A percentile compares a stretch with the other conserved stretches of the same genome.
These are phyloP conservation scores for Diplodus puntazzo DNA, from an alignment of 2,797 vertebrate genomes.

Conservation along the genomic window DNA sequence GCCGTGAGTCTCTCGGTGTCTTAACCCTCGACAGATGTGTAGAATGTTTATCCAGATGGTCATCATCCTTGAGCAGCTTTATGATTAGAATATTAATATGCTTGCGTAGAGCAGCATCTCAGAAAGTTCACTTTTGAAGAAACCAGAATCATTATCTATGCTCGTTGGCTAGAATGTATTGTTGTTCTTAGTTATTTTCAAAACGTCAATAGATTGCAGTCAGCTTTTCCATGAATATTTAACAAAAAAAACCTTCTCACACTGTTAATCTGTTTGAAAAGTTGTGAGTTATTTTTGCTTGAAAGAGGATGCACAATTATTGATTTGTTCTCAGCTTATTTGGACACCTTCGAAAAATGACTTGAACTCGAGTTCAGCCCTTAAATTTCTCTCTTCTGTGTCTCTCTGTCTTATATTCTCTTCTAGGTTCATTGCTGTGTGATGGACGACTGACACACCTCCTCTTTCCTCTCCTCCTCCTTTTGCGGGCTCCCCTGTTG, in stretches of 20 bases:
- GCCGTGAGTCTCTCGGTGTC: neutral
- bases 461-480: conserved; percentile 82
- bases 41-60: conserved; percentile 24
- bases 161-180: neutral
- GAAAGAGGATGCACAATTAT: neutral
- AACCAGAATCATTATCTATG: neutral
- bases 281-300: conserved; percentile 11
- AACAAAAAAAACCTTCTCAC: neutral
- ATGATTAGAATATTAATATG: conserved; percentile 9
- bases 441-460: conserved; percentile 81
- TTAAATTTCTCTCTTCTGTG: conserved; percentile 2
- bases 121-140: conserved; percentile 5
- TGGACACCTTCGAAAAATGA: neutral
- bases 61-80: neutral
- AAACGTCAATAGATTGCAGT: neutral
- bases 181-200: neutral
- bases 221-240: neutral
- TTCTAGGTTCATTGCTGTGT: conserved; percentile 79
- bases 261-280: conserved; percentile 8
- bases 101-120: neutral
- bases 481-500: conserved; percentile 82
- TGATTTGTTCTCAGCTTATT: neutral
- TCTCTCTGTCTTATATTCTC: conserved; percentile 41
- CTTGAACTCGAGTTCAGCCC: neutral
- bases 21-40: conserved; percentile 12